Evolutionary conservation across 2,888 invertebrate species (phyloP).

Genomic region (Cheilosia scutellata): DNA sequence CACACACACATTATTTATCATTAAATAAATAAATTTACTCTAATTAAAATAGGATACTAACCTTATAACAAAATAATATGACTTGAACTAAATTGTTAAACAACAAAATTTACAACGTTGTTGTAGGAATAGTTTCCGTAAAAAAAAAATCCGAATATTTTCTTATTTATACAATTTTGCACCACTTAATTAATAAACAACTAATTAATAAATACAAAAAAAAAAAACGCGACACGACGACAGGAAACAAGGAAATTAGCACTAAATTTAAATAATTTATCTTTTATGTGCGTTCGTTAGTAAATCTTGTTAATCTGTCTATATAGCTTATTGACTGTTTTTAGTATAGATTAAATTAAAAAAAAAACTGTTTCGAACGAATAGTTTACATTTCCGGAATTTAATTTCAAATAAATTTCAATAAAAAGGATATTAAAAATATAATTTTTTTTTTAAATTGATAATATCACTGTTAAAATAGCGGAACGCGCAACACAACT

Average conservation of each 20-base stretch:
- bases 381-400: conserved; percentile 72
- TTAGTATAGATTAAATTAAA: conserved; percentile 3
- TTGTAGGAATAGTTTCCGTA: background rate
- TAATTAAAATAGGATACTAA: conserved; percentile 42
- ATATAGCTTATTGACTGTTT: conserved; percentile 15
- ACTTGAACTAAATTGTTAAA: conserved; percentile 25
- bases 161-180: conserved; percentile 28
- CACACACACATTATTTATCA: background rate
- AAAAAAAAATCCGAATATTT: conserved; percentile 29
- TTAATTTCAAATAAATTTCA: conserved; percentile 24
- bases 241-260: conserved; percentile 40
- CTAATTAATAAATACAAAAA: conserved; percentile 48
- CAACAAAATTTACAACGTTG: conserved; percentile 10
- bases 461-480: conserved; percentile 11
- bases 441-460: background rate
- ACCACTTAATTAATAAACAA: conserved; percentile 71
- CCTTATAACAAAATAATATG: conserved; percentile 35
- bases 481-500: conserved; percentile 59
- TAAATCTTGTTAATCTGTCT: conserved; percentile 35
- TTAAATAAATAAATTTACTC: conserved; percentile 3
- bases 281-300: conserved; percentile 26
- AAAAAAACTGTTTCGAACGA: conserved; percentile 38
- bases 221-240: background rate
- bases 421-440: conserved; percentile 22
- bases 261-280: conserved; percentile 39